Conservation (phyloP, 2,113 vertebrate species). For the Regulus satrapa region DNA sequence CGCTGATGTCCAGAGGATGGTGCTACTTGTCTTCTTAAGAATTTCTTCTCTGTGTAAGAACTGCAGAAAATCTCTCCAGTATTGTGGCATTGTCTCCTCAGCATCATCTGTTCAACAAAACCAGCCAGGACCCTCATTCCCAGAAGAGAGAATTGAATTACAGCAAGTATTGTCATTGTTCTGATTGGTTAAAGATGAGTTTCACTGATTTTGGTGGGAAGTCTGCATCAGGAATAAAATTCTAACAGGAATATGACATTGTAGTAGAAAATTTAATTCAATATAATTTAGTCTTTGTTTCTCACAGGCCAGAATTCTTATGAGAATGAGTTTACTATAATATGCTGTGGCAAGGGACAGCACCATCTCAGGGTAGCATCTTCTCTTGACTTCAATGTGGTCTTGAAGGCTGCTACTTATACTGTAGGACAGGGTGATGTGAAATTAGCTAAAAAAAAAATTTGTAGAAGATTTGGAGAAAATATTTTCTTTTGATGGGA, state of each 20-base stretch:
- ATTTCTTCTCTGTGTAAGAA: neutral
- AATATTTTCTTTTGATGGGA: neutral
- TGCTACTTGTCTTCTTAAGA: slow-evolving; percentile 49
- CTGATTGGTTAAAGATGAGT: neutral
- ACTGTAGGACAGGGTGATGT: neutral
- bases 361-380: neutral
- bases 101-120: neutral
- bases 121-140: neutral
- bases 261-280: neutral
- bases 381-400: neutral
- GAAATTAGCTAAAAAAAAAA: neutral
- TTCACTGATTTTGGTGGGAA: neutral
- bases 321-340: neutral
- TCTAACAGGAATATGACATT: neutral
- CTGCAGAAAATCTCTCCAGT: neutral
- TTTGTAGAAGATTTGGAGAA: neutral
- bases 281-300: neutral
- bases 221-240: neutral
- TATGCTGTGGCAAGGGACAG: neutral
- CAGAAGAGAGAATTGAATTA: neutral
- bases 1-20: slow-evolving; percentile 49
- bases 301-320: neutral
- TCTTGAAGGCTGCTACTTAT: neutral
- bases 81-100: neutral
- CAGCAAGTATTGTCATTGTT: neutral